Evolutionary conservation across 2,113 vertebrate genomes (phyloP).

Genomic region (Nettapus auritus): DNA sequence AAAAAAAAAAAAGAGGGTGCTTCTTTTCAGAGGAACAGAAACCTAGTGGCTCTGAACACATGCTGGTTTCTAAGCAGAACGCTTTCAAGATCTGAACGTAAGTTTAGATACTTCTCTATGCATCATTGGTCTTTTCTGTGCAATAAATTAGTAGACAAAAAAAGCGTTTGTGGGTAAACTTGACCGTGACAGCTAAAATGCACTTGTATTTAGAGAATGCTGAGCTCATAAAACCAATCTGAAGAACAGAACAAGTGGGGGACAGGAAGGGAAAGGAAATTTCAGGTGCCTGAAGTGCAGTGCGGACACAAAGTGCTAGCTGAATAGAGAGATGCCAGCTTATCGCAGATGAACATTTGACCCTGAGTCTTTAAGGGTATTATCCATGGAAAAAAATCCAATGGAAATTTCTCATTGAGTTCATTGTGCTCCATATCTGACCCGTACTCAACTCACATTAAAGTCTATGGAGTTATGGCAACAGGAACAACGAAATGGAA

Average conservation of each 20-base stretch:
- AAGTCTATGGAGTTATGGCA: not conserved
- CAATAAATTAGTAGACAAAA: not conserved
- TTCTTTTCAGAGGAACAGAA: not conserved
- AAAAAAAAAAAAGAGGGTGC: not conserved
- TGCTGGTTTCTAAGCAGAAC: not conserved
- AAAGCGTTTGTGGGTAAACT: not conserved
- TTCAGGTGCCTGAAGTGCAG: not conserved
- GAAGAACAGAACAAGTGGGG: not conserved
- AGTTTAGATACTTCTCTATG: not conserved
- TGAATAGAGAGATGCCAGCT: conserved; percentile 4
- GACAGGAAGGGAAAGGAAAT: not conserved
- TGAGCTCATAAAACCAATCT: not conserved
- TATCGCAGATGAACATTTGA: conserved; percentile 28
- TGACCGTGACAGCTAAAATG: not conserved
- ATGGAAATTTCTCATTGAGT: conserved; percentile 18
- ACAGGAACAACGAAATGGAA: not conserved
- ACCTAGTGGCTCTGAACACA: not conserved
- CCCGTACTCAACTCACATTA: not conserved
- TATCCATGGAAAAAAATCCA: not conserved
- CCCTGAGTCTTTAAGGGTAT: conserved; percentile 11
- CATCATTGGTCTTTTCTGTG: not conserved
- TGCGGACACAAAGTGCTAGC: not conserved
- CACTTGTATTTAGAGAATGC: not conserved
- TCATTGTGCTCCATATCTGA: not conserved
- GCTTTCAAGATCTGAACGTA: not conserved